phyloP scores from a whole-genome alignment of 2,797 vertebrate species.

The Lemur catta region DNA sequence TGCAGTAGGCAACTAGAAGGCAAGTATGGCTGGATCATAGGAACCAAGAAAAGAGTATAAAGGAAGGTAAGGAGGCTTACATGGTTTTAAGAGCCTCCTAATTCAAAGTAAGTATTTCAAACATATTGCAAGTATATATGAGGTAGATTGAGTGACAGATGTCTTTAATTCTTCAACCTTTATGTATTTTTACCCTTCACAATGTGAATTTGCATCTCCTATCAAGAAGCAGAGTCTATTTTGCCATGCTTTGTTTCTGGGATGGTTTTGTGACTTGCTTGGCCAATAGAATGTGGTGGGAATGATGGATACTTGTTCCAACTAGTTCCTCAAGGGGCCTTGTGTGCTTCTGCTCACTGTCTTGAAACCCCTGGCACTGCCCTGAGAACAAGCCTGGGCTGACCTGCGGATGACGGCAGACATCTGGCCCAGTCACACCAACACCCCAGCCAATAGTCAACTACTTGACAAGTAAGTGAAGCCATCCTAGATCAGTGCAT shows the following conservation, averaged over 20 bases:
- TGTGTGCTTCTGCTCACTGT: background rate
- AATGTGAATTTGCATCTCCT: background rate
- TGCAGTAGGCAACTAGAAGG: background rate
- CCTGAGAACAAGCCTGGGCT: background rate
- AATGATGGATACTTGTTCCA: background rate
- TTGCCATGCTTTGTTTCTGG: background rate
- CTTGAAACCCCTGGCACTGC: background rate
- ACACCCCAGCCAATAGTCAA: background rate
- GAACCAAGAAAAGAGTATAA: background rate
- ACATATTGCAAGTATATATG: background rate
- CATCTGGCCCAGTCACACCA: background rate
- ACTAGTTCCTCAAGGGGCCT: background rate
- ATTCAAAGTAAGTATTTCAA: background rate
- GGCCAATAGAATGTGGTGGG: background rate
- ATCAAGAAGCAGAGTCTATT: background rate
- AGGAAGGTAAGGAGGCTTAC: background rate
- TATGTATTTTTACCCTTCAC: background rate
- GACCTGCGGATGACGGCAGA: background rate
- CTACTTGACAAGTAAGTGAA: background rate
- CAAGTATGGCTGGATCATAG: background rate
- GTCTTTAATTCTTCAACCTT: background rate
- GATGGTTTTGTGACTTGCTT: background rate
- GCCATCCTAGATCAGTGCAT: background rate
- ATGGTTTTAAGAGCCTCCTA: background rate
- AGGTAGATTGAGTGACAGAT: background rate